Conservation (phyloP, 1,140 invertebrate genomes). For the Leptoteleia sp. region DNA sequence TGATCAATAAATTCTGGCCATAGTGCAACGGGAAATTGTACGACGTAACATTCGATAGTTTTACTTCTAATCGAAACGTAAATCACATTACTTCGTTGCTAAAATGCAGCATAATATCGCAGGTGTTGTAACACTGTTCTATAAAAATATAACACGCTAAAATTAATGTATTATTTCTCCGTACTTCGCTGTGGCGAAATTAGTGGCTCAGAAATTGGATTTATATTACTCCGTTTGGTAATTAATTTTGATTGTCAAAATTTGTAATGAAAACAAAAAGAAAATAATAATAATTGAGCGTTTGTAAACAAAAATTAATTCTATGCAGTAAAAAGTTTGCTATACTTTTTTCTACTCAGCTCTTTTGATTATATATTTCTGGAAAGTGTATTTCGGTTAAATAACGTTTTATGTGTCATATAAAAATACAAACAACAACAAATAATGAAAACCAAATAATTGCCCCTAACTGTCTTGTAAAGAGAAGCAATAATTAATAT, state of each 20-base stretch:
- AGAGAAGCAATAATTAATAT: background rate
- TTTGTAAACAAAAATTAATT: too few relatives aligned
- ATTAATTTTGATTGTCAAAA: slow-evolving; percentile 1
- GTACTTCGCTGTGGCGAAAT: slow-evolving; percentile 2
- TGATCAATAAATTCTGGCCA: slow-evolving; percentile 7
- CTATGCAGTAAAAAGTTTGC: too few relatives aligned
- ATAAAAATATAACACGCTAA: slow-evolving; percentile 12
- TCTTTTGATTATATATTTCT: too few relatives aligned
- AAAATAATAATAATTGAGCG: too few relatives aligned
- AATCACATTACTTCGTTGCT: slow-evolving; percentile 12
- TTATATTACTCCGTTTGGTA: background rate
- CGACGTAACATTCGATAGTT: slow-evolving; percentile 21
- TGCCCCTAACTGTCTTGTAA: background rate
- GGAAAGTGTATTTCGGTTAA: background rate
- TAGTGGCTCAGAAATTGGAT: background rate
- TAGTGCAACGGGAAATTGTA: slow-evolving; percentile 13
- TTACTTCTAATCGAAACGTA: slow-evolving; percentile 31
- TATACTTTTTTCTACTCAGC: too few relatives aligned
- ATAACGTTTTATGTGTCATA: background rate
- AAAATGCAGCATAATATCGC: slow-evolving; percentile 12
- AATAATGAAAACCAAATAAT: background rate
- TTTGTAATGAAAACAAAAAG: slow-evolving; percentile 1
- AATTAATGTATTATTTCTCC: background rate
- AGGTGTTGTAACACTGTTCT: slow-evolving; percentile 13
- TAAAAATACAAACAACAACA: background rate